Percentiles rank a stretch among this genome's conserved stretches.
Conservation (phyloP, 2,797 vertebrate species). For the Pangasius mekongensis region DNA sequence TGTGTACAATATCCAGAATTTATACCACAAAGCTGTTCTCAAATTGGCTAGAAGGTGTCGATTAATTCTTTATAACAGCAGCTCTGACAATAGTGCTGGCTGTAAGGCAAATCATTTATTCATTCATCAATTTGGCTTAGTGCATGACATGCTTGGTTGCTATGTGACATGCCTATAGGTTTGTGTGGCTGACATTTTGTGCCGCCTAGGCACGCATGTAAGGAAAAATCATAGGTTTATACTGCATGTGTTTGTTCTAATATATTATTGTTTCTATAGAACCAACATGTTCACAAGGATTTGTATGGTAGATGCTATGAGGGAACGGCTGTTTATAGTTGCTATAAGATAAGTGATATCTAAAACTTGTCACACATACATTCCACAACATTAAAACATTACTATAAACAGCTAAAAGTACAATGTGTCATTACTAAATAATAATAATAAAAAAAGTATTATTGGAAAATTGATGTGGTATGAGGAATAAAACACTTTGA, state of each 20-base stretch:
- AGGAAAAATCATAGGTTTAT: background rate
- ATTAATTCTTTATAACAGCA: background rate
- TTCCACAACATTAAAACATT: background rate
- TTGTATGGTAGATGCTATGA: background rate
- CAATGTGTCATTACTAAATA: background rate
- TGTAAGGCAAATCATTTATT: slow-evolving; percentile 13
- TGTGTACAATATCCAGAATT: background rate
- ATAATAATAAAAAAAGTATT: no score
- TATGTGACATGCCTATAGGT: background rate
- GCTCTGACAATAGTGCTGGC: background rate
- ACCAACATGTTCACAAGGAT: background rate
- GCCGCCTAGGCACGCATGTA: background rate
- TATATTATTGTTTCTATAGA: background rate
- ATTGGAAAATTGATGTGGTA: no score
- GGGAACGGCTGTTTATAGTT: background rate
- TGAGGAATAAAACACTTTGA: background rate
- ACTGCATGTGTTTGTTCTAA: background rate
- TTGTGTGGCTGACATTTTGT: background rate
- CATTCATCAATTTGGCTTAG: background rate
- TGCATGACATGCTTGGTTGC: background rate
- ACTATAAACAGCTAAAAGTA: background rate
- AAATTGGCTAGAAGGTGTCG: background rate
- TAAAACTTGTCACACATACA: background rate
- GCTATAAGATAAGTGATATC: background rate
- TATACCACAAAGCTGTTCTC: background rate